phyloP scores from a whole-genome alignment of 1,140 invertebrate genomes.

The Parasteatoda tepidariorum region DNA sequence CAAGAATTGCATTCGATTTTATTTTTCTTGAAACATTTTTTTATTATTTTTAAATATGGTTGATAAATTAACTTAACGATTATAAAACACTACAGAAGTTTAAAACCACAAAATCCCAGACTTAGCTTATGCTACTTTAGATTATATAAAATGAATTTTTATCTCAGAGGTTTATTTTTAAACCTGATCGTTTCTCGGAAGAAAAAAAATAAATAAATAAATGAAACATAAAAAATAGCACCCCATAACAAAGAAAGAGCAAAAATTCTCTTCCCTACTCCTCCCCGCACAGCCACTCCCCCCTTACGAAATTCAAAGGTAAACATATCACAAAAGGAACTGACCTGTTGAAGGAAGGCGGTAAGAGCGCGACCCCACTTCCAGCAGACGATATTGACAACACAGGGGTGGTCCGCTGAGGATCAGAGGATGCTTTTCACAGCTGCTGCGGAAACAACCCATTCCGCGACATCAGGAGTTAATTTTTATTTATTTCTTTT shows the following conservation, averaged over 20 bases:
- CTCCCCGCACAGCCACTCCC: background rate
- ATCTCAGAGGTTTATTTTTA: too few relatives aligned
- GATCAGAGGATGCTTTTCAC: constrained; percentile 40
- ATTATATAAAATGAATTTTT: too few relatives aligned
- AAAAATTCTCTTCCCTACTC: background rate
- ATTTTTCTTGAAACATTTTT: too few relatives aligned
- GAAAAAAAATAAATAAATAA: too few relatives aligned
- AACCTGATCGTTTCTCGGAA: too few relatives aligned
- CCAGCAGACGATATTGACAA: constrained; percentile 36
- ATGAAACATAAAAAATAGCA: too few relatives aligned
- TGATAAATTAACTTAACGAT: too few relatives aligned
- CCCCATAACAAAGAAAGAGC: background rate
- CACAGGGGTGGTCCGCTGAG: constrained; percentile 33
- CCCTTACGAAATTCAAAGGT: background rate
- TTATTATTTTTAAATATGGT: too few relatives aligned
- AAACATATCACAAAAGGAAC: constrained; percentile 30
- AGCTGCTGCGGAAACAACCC: constrained; percentile 13
- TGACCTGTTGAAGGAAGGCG: constrained; percentile 44
- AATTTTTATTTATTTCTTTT: background rate
- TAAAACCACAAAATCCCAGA: too few relatives aligned
- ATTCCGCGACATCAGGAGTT: constrained; percentile 32
- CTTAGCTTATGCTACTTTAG: too few relatives aligned
- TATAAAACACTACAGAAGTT: too few relatives aligned
- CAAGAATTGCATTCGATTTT: too few relatives aligned
- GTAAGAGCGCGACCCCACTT: constrained; percentile 1